phyloP scores from a whole-genome alignment of 1,140 invertebrate genomes.

The Drosophila mayri region DNA sequence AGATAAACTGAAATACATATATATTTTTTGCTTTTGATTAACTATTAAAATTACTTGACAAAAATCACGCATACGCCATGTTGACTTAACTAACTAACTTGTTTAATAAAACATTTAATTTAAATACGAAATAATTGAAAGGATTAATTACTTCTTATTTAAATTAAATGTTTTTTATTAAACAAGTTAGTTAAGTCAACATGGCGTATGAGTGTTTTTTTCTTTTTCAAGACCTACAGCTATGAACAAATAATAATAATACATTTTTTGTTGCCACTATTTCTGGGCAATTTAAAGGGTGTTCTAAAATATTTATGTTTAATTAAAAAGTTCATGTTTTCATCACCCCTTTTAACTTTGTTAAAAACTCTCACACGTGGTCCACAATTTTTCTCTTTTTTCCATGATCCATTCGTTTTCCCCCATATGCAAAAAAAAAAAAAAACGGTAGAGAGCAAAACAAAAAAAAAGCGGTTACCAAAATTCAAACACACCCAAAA shows the following conservation, averaged over 20 bases:
- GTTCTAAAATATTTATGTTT: slow-evolving; percentile 23
- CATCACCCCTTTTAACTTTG: neutral
- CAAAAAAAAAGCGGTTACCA: slow-evolving; percentile 49
- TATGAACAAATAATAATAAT: neutral
- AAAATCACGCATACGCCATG: too few species aligned
- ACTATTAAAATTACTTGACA: too few species aligned
- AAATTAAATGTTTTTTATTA: too few species aligned
- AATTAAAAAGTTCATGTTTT: slow-evolving; percentile 21
- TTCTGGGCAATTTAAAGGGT: neutral
- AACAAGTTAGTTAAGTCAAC: too few species aligned
- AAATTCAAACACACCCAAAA: slow-evolving; percentile 54
- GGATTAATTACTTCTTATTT: too few species aligned
- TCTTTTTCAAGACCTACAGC: neutral
- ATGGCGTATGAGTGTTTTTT: slow-evolving; percentile 2
- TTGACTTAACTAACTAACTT: too few species aligned
- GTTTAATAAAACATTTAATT: too few species aligned
- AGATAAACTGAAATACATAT: neutral
- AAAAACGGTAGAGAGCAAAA: slow-evolving; percentile 22
- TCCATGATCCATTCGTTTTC: neutral
- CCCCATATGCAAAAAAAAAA: neutral
- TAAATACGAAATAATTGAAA: too few species aligned
- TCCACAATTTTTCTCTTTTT: neutral
- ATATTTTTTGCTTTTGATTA: too few species aligned
- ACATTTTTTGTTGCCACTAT: neutral
- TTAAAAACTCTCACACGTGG: slow-evolving; percentile 17